These are phyloP conservation scores for Eupithecia exiguata DNA, from an alignment of 2,888 invertebrate species.

Conservation along the genomic window DNA sequence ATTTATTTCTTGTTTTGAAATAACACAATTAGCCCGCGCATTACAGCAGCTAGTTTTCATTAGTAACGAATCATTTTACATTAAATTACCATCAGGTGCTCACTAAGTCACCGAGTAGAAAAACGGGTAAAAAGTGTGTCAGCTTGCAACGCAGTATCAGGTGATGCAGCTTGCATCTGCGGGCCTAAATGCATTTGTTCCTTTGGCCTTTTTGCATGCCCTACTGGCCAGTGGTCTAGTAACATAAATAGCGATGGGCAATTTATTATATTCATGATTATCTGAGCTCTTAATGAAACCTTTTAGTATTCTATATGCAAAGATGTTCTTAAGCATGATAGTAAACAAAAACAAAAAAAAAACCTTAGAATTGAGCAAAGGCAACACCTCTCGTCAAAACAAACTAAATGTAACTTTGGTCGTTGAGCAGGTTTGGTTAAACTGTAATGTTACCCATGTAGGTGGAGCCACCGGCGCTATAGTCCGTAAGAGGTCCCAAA, in stretches of 20 bases:
- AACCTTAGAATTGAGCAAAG: too few species aligned
- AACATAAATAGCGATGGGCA: neutral
- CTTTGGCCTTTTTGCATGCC: constrained; percentile 40
- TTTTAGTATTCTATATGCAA: neutral
- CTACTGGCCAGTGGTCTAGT: constrained; percentile 30
- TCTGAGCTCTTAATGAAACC: neutral
- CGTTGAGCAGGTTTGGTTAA: too few species aligned
- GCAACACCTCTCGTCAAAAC: too few species aligned
- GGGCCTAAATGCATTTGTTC: constrained; percentile 40
- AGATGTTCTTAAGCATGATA: neutral
- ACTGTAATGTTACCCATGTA: too few species aligned
- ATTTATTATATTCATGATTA: neutral
- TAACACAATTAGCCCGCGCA: neutral
- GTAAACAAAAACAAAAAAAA: too few species aligned
- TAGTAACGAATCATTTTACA: constrained; percentile 30
- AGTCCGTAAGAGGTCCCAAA: too few species aligned
- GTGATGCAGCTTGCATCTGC: constrained; percentile 41
- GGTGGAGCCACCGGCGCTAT: too few species aligned
- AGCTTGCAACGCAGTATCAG: constrained; percentile 42
- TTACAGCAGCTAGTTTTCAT: constrained; percentile 28
- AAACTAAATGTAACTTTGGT: too few species aligned
- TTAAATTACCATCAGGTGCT: constrained; percentile 36
- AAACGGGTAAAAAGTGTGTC: constrained; percentile 45
- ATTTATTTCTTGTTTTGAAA: neutral
- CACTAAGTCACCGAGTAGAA: constrained; percentile 39